phyloP scores from a whole-genome alignment of 1,140 invertebrate species.

The Stegodyphus mimosarum region DNA sequence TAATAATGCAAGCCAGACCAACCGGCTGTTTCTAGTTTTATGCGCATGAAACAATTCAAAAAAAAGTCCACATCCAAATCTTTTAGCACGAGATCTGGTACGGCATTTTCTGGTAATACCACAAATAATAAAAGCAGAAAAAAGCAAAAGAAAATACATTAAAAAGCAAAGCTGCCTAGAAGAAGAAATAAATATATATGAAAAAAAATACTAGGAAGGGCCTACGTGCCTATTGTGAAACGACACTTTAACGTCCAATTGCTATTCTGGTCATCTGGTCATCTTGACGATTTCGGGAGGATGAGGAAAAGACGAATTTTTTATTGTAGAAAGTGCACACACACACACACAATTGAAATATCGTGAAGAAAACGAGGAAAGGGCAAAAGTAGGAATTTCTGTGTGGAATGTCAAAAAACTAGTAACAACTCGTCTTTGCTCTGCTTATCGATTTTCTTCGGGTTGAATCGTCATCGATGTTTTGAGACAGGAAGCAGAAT shows the following conservation, averaged over 20 bases:
- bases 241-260: constrained; percentile 20
- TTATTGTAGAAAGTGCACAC: too few relatives aligned
- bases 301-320: too few relatives aligned
- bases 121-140: constrained; percentile 2
- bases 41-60: too few relatives aligned
- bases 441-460: constrained; percentile 30
- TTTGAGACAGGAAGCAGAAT: constrained; percentile 40
- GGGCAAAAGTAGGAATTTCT: not conserved
- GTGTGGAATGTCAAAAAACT: constrained; percentile 7
- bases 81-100: too few relatives aligned
- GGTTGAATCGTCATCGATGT: constrained; percentile 52
- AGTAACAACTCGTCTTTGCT: constrained; percentile 16
- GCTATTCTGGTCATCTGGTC: constrained; percentile 29
- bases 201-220: too few relatives aligned
- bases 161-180: too few relatives aligned
- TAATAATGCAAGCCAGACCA: too few relatives aligned
- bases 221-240: constrained; percentile 41
- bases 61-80: too few relatives aligned
- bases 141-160: too few relatives aligned
- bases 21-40: too few relatives aligned
- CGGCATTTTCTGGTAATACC: too few relatives aligned
- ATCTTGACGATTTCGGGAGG: too few relatives aligned
- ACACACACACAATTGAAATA: constrained; percentile 48
- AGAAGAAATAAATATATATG: not conserved
- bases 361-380: not conserved